Percentiles rank a stretch among this genome's conserved stretches.
Evolutionary conservation across 2,797 vertebrate species (phyloP).

Genomic region (Orientallactaga sibirica): DNA sequence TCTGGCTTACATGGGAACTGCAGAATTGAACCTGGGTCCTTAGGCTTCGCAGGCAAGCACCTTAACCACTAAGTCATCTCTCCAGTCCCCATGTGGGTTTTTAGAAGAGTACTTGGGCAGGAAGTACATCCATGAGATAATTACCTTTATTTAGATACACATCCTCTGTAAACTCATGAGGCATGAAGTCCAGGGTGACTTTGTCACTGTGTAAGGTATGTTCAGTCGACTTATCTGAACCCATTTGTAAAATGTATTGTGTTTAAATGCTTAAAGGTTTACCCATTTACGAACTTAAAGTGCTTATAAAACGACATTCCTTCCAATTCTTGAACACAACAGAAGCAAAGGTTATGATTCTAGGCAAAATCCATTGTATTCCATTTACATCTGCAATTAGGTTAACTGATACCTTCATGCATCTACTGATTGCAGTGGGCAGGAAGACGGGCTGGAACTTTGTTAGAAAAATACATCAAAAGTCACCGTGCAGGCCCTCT

Average conservation of each 20-base stretch:
- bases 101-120: too few species aligned
- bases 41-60: too few species aligned
- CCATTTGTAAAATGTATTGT: neutral
- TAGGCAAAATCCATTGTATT: neutral
- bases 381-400: neutral
- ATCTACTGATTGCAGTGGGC: neutral
- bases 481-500: fast-evolving
- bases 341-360: neutral
- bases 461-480: neutral
- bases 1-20: too few species aligned
- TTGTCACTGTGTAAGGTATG: too few species aligned
- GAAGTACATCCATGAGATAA: fast-evolving
- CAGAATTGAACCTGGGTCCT: too few species aligned
- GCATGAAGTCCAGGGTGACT: fast-evolving
- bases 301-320: neutral
- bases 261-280: neutral
- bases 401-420: neutral
- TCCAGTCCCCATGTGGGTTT: fast-evolving
- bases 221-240: fast-evolving
- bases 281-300: neutral
- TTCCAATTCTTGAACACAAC: neutral
- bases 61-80: too few species aligned
- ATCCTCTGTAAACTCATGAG: fast-evolving
- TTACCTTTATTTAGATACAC: neutral
- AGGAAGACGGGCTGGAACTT: neutral